A percentile compares a stretch with the other conserved stretches of the same genome.
These are phyloP conservation scores for Loris lydekkerianus DNA, from an alignment of 2,797 vertebrate genomes.

Conservation along the genomic window DNA sequence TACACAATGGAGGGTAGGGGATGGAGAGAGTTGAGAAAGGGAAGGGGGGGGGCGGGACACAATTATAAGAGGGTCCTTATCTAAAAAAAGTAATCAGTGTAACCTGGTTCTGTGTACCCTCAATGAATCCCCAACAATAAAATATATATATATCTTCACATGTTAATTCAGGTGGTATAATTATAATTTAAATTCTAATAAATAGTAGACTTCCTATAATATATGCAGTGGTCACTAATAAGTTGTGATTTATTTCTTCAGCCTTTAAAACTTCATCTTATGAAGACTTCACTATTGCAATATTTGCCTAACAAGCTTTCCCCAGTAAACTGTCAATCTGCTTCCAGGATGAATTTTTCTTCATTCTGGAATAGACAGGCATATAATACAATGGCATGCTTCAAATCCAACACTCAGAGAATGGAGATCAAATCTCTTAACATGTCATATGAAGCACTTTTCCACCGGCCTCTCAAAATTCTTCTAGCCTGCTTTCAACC, in stretches of 20 bases:
- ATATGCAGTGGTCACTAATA: neutral
- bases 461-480: neutral
- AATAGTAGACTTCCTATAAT: neutral
- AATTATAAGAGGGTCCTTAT: too few relatives aligned
- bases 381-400: too few relatives aligned
- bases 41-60: too few relatives aligned
- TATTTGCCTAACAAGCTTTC: neutral
- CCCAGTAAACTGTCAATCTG: neutral
- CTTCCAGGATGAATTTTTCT: neutral
- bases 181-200: neutral
- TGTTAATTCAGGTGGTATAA: neutral
- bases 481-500: neutral
- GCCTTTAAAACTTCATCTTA: neutral
- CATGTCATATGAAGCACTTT: neutral
- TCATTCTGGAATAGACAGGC: too few relatives aligned
- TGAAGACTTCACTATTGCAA: neutral
- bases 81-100: too few relatives aligned
- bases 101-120: too few relatives aligned
- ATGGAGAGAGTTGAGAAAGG: too few relatives aligned
- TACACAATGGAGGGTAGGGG: too few relatives aligned
- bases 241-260: neutral
- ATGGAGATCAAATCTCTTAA: neutral
- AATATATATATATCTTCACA: neutral
- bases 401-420: neutral
- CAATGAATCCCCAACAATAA: too few relatives aligned